phyloP scores from a whole-genome alignment of 2,113 vertebrate species.

The Chaetura pelagica region DNA sequence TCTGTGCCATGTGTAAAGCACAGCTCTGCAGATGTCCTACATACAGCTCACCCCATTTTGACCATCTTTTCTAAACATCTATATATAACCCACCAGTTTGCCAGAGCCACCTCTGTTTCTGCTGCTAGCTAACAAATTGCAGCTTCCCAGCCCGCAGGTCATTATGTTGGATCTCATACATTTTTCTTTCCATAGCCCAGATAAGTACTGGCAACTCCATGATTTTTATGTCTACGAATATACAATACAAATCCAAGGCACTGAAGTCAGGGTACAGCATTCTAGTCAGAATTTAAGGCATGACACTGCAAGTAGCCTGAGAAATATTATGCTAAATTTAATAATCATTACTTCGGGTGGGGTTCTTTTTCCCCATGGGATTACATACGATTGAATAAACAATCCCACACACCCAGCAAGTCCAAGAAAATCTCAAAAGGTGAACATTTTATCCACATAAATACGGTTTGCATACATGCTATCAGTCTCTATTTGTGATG shows the following conservation, averaged over 20 bases:
- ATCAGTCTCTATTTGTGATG: not conserved
- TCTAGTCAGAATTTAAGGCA: not conserved
- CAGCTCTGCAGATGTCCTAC: not conserved
- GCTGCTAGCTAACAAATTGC: not conserved
- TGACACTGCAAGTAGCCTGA: not conserved
- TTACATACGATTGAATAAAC: not conserved
- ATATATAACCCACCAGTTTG: not conserved
- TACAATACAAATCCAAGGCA: not conserved
- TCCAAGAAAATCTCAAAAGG: not conserved
- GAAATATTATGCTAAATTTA: not conserved
- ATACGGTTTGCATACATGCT: not conserved
- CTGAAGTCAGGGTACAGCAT: not conserved
- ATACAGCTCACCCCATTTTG: not conserved
- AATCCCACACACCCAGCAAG: not conserved
- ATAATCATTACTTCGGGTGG: not conserved
- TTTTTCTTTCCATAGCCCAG: not conserved
- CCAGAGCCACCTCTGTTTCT: not conserved
- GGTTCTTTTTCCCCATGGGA: accelerated
- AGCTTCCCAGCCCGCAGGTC: not conserved
- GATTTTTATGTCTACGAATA: not conserved
- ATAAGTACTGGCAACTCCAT: not conserved
- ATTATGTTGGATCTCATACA: not conserved
- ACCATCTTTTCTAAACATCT: not conserved
- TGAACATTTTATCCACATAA: not conserved
- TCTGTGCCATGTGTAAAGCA: not conserved